Percentiles rank a stretch among this genome's conserved stretches.
These are phyloP conservation scores for Xyliphius kryptos DNA, from an alignment of 2,113 vertebrate genomes.

Conservation along the genomic window DNA sequence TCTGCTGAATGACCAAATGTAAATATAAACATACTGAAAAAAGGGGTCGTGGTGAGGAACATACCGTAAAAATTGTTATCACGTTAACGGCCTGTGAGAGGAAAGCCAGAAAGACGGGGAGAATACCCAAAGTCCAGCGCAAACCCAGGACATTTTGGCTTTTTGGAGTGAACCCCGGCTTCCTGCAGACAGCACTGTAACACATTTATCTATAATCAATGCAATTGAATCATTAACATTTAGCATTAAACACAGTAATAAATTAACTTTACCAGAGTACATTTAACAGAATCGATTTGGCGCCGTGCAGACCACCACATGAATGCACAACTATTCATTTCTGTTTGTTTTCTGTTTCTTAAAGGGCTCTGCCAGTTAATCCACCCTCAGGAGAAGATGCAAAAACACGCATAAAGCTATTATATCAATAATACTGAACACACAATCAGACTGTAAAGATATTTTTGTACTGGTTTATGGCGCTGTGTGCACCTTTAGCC, in stretches of 20 bases:
- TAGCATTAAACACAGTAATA: neutral
- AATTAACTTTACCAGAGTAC: neutral
- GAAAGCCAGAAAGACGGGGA: too few species aligned
- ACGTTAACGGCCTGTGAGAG: too few species aligned
- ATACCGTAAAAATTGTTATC: too few species aligned
- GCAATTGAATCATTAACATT: neutral
- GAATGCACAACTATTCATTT: neutral
- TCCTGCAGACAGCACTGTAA: too few species aligned
- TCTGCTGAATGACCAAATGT: too few species aligned
- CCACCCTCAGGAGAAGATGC: neutral
- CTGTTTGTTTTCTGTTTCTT: neutral
- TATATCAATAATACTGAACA: neutral
- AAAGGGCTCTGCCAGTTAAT: constrained; percentile 19
- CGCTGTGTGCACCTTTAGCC: constrained; percentile 14
- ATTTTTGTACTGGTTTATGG: constrained; percentile 12
- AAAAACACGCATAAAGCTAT: neutral
- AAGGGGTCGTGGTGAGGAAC: too few species aligned
- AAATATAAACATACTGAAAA: too few species aligned
- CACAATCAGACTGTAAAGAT: constrained; percentile 13
- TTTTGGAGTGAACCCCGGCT: too few species aligned
- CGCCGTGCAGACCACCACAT: neutral
- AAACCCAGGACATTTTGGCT: too few species aligned
- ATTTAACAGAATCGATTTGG: neutral
- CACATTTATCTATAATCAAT: too few species aligned
- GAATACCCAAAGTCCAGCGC: too few species aligned